Conservation (phyloP, 1,140 invertebrate species). For the Whitmania pigra region DNA sequence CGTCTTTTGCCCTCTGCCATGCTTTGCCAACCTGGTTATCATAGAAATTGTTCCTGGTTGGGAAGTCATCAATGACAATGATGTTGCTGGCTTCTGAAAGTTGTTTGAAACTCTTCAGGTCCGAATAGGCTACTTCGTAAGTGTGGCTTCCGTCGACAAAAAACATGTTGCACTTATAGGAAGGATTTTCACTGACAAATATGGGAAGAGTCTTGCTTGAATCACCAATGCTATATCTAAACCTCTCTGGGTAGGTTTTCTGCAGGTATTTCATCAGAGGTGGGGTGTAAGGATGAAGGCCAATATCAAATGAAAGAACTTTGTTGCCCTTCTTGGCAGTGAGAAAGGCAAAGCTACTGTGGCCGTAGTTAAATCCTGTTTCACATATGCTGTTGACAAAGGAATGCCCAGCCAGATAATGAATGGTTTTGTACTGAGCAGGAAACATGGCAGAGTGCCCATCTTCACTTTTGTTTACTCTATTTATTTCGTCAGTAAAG, state of each 20-base stretch:
- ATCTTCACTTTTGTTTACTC: background rate
- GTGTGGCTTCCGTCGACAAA: constrained; percentile 12
- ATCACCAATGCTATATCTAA: background rate
- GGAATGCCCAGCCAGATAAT: background rate
- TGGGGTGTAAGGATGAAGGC: background rate
- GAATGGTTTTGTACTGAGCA: background rate
- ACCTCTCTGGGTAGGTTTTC: background rate
- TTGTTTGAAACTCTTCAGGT: background rate
- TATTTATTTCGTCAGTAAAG: background rate
- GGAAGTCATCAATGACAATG: constrained; percentile 10
- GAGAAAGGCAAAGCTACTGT: background rate
- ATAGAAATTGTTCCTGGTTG: background rate
- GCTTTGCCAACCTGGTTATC: constrained; percentile 4
- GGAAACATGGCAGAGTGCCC: background rate
- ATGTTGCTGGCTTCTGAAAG: constrained; percentile 7
- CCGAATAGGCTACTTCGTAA: constrained; percentile 4
- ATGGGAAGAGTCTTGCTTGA: background rate
- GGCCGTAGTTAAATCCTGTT: constrained; percentile 14
- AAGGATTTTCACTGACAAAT: background rate
- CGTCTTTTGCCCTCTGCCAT: background rate
- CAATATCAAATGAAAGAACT: constrained; percentile 7
- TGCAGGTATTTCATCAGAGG: background rate
- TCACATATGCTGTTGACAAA: constrained; percentile 6
- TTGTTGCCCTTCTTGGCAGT: background rate
- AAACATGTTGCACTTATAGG: background rate